phyloP scores from a whole-genome alignment of 2,888 invertebrate species.

The Shargacucullia verbasci region DNA sequence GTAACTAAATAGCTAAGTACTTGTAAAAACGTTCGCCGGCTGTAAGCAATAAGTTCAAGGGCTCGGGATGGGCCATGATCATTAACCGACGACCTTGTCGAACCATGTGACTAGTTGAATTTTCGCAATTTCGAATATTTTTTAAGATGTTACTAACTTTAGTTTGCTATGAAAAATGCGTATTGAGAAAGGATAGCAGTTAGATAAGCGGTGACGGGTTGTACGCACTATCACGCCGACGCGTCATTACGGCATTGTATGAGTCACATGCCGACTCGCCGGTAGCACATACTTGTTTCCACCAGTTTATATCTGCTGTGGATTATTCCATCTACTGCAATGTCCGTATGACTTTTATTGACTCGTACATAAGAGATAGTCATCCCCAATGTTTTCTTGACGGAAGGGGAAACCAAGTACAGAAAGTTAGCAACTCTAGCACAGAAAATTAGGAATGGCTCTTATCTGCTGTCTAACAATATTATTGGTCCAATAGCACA shows the following conservation, averaged over 20 bases:
- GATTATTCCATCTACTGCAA: slow-evolving; percentile 8
- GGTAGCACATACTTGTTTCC: slow-evolving; percentile 16
- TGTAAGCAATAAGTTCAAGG: slow-evolving; percentile 53
- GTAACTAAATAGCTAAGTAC: background rate
- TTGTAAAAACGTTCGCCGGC: slow-evolving; percentile 12
- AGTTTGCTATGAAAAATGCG: background rate
- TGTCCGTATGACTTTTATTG: background rate
- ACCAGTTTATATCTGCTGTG: slow-evolving; percentile 18
- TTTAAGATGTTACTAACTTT: background rate
- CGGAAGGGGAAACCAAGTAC: no score
- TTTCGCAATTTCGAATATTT: background rate
- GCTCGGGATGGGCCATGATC: slow-evolving; percentile 21
- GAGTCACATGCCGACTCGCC: slow-evolving; percentile 36
- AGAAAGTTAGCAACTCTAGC: no score
- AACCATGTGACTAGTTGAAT: background rate
- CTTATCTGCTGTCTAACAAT: no score
- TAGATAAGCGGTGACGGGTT: slow-evolving; percentile 13
- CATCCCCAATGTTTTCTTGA: no score
- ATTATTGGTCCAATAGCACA: no score
- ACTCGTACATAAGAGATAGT: no score
- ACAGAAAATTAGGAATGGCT: no score
- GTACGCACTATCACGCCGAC: slow-evolving; percentile 21
- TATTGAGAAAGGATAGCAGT: slow-evolving; percentile 14
- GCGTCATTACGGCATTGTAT: slow-evolving; percentile 28
- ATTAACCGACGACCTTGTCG: slow-evolving; percentile 36